phyloP scores from a whole-genome alignment of 1,140 invertebrate species.

The Leptinotarsa undecemlineata region DNA sequence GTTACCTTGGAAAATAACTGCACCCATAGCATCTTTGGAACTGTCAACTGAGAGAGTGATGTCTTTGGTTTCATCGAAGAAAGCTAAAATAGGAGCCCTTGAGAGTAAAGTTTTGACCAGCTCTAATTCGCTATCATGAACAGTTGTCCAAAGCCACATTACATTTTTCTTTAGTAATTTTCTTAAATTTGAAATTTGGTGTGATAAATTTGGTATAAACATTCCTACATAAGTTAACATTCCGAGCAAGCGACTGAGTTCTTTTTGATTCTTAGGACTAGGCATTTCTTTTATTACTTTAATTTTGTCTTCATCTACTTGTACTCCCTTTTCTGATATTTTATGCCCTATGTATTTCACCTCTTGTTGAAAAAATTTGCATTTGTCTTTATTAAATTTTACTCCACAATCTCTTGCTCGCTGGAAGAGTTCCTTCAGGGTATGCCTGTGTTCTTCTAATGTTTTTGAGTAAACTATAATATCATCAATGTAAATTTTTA shows the following conservation, averaged over 20 bases:
- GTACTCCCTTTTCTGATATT: not conserved
- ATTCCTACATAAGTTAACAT: no score
- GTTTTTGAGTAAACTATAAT: constrained; percentile 20
- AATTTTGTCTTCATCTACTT: no score
- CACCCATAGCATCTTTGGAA: constrained; percentile 37
- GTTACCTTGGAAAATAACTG: constrained; percentile 44
- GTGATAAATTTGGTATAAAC: no score
- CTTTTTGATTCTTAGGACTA: no score
- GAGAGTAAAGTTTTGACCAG: no score
- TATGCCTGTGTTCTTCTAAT: constrained; percentile 7
- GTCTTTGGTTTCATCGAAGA: constrained; percentile 19
- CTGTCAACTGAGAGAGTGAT: constrained; percentile 29
- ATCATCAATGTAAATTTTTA: constrained; percentile 29
- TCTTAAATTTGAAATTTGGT: no score
- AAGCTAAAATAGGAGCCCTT: no score
- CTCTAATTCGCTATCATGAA: no score
- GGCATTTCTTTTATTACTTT: no score
- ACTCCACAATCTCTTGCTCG: constrained; percentile 32
- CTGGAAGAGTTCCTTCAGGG: constrained; percentile 33
- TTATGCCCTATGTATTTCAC: constrained; percentile 11
- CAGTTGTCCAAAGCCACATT: no score
- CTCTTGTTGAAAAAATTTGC: constrained; percentile 36
- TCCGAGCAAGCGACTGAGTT: no score
- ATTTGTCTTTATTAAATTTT: constrained; percentile 48
- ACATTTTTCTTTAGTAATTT: no score